Conservation (phyloP, 2,888 invertebrate species). For the Phymatocera aterrima region DNA sequence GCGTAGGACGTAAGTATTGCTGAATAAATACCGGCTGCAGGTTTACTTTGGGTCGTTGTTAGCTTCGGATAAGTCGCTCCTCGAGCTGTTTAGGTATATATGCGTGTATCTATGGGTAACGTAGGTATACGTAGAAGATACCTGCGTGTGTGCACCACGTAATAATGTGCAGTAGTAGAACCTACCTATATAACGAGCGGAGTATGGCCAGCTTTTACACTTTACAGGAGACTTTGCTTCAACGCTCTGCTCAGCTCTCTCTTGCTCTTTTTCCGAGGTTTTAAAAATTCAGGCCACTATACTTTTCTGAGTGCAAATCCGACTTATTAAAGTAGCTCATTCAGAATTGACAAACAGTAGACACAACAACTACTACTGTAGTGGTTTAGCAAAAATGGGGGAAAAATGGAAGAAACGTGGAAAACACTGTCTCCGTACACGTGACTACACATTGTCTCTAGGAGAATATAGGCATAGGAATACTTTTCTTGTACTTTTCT, state of each 20-base stretch:
- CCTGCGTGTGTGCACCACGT: background rate
- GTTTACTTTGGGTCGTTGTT: constrained; percentile 14
- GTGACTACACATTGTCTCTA: too few species aligned
- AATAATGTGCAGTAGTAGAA: too few species aligned
- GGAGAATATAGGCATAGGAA: too few species aligned
- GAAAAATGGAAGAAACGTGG: too few species aligned
- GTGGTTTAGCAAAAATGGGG: too few species aligned
- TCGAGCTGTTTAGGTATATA: background rate
- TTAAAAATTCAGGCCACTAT: constrained; percentile 7
- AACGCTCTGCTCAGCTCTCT: background rate
- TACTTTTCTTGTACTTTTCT: too few species aligned
- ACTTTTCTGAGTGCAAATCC: background rate
- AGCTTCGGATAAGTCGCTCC: background rate
- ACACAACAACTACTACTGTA: background rate
- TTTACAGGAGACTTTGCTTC: background rate
- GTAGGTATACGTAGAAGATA: background rate
- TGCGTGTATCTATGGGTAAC: background rate
- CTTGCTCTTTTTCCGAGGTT: too few species aligned
- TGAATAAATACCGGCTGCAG: background rate
- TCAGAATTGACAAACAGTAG: background rate
- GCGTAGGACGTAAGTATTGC: background rate
- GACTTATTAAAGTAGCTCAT: background rate
- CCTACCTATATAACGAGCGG: too few species aligned
- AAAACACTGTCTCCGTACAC: too few species aligned
- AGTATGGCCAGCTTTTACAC: background rate